Base-by-base conservation (phyloP, 2,888 invertebrate genomes). In the Periphyllus acericola region DNA sequence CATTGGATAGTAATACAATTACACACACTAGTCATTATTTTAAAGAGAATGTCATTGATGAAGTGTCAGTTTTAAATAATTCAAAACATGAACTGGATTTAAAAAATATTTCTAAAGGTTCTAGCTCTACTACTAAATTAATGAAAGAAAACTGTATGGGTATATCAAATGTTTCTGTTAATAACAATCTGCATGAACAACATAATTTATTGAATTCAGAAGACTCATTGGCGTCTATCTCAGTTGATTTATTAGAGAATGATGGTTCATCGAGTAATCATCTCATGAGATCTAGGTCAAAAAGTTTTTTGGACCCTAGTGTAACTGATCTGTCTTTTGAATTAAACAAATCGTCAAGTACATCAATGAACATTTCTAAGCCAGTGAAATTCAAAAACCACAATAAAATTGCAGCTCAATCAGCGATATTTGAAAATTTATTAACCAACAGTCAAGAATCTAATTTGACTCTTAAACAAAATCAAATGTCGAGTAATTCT, bases 391-490 rank as follows among this genome's bases (percentile, higher is more conserved):
- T 76, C 32, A 66, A 32, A 32, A 71, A 29, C 29, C 66, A 66
- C 21, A 76, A 84, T 66, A 75, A 84, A 25, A 19, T 36, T 40
- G 14, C 60, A 40, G 60, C 2, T 32, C 14, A 84, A 21, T 84
- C 84, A 46, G 19, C 60, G 21, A n/a, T 76, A 14, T 84, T 84
- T 76, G 75, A 76, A 36, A 66, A 76, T 75, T 5, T 76, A 32
- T 76, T 84, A 75, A 84, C n/a, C 14, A 84, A 76, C 25, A 84
- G 76, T 76, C 84, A 84, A 76, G 68, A 76, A 29, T 68, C 75
- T 21, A 68, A 84, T 29, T n/a, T 29, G 66, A 21, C 76, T 32
- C 4, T 40, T 14, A 82, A 3, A 21, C 19, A 29, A 82, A 82
- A 82, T 1, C 11, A 32, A 46, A 32, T 46, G 11, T 29, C 32